Conservation (phyloP, 2,888 invertebrate species). For the Andrena minutula region DNA sequence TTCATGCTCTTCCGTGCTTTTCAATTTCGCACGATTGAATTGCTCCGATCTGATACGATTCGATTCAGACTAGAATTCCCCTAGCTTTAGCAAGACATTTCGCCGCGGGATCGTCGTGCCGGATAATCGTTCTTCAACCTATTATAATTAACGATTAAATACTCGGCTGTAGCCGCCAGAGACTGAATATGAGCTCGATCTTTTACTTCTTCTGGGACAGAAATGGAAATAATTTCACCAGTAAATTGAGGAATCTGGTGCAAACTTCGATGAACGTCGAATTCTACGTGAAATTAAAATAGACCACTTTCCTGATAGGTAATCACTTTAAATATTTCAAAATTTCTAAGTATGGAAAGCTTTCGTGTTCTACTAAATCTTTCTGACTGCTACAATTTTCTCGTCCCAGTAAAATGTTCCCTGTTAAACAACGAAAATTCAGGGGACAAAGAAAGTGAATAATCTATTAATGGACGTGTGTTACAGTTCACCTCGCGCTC, state of each 20-base stretch:
- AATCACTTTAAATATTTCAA: background rate
- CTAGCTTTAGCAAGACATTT: slow-evolving; percentile 38
- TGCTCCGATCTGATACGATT: slow-evolving; percentile 57
- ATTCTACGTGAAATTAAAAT: too few species aligned
- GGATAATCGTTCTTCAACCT: background rate
- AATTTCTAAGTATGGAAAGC: background rate
- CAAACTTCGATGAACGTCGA: too few species aligned
- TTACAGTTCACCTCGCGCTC: slow-evolving; percentile 18
- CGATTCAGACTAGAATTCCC: slow-evolving; percentile 42
- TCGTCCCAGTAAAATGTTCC: too few species aligned
- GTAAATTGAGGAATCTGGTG: too few species aligned
- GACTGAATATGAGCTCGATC: background rate
- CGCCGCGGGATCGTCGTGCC: background rate
- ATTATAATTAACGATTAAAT: slow-evolving; percentile 30
- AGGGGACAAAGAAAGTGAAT: slow-evolving; percentile 7
- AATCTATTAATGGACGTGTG: slow-evolving; percentile 41
- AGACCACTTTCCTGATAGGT: too few species aligned
- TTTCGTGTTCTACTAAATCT: too few species aligned
- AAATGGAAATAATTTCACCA: too few species aligned
- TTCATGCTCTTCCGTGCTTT: slow-evolving; percentile 60
- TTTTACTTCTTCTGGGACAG: background rate
- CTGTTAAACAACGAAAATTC: background rate
- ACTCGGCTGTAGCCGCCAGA: background rate
- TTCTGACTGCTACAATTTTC: too few species aligned
- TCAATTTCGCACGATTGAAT: slow-evolving; percentile 61